These are phyloP conservation scores for Haemorhous mexicanus DNA, from an alignment of 2,113 vertebrate species.

Conservation along the genomic window DNA sequence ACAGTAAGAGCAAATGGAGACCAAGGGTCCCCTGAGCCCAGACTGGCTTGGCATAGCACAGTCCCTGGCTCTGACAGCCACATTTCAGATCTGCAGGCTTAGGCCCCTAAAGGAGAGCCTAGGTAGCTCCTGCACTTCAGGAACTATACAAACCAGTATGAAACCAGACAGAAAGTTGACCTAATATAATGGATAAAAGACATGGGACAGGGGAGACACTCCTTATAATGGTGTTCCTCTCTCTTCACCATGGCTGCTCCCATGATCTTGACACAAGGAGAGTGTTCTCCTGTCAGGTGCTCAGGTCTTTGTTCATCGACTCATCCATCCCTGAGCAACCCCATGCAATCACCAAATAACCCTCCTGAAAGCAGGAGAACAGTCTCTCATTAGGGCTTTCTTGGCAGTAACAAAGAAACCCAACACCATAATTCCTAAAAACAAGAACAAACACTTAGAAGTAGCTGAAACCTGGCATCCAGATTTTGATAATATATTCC, in stretches of 20 bases:
- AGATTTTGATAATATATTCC: neutral
- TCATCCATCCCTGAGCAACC: neutral
- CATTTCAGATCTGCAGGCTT: neutral
- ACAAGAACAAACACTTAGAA: neutral
- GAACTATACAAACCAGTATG: neutral
- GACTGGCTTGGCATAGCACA: neutral
- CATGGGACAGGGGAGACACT: neutral
- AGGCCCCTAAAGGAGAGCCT: neutral
- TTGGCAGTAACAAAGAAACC: neutral
- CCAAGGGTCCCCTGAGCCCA: neutral
- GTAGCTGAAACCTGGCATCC: neutral
- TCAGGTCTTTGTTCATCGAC: neutral
- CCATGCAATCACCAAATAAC: rapidly evolving
- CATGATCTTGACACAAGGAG: neutral
- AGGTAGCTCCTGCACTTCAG: neutral
- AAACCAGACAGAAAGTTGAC: neutral
- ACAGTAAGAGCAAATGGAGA: neutral
- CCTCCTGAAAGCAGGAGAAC: neutral
- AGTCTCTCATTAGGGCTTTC: neutral
- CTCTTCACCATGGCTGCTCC: neutral
- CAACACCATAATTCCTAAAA: neutral
- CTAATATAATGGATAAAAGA: neutral
- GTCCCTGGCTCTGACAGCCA: neutral
- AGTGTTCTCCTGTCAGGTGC: neutral
- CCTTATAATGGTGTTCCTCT: rapidly evolving